These are phyloP conservation scores for Aphelinus certus DNA, from an alignment of 1,140 invertebrate species.

Conservation along the genomic window DNA sequence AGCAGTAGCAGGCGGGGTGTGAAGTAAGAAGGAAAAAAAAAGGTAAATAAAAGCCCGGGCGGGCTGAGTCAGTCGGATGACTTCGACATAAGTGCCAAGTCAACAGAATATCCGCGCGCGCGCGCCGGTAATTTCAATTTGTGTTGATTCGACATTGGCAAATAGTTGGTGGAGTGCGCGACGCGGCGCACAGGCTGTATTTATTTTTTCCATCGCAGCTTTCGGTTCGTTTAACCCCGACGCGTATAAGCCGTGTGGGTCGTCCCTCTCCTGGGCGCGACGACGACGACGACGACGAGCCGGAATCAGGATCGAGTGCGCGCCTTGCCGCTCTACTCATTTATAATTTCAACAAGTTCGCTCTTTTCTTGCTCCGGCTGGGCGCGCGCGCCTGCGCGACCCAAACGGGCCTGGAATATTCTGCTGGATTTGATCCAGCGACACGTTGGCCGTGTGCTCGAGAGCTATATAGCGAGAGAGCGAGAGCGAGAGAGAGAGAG, in stretches of 20 bases:
- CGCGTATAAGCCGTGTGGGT: too few species aligned
- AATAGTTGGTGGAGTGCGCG: constrained; percentile 44
- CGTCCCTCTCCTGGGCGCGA: too few species aligned
- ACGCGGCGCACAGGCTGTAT: background rate
- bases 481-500: too few species aligned
- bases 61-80: constrained; percentile 17
- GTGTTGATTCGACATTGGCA: constrained; percentile 63
- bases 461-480: background rate
- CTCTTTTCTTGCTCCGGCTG: constrained; percentile 30
- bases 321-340: too few species aligned
- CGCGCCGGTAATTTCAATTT: constrained; percentile 60
- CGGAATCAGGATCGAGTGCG: too few species aligned
- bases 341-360: constrained; percentile 18
- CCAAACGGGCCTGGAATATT: too few species aligned
- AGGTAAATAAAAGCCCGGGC: background rate
- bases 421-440: background rate
- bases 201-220: constrained; percentile 43
- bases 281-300: too few species aligned
- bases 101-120: constrained; percentile 46
- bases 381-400: constrained; percentile 33
- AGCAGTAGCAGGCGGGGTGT: background rate
- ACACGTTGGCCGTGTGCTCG: background rate
- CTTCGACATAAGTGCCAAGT: constrained; percentile 45
- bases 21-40: constrained; percentile 14
- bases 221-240: too few species aligned